Percentiles rank a stretch among this genome's conserved stretches.
These are phyloP conservation scores for Crotalus horridus DNA, from an alignment of 2,113 vertebrate genomes.

Conservation along the genomic window DNA sequence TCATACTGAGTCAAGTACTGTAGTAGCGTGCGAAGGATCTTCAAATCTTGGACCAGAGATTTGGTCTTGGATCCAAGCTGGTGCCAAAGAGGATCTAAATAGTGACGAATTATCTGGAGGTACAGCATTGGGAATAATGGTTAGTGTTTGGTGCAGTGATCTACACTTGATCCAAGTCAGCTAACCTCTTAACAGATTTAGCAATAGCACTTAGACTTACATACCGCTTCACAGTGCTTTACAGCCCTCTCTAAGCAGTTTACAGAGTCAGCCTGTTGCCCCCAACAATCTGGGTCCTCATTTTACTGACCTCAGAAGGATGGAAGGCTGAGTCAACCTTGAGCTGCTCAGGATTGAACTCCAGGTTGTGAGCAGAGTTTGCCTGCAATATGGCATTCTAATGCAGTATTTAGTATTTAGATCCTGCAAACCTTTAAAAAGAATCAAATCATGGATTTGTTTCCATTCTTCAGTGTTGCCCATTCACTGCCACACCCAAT, in stretches of 20 bases:
- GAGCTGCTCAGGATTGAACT: neutral
- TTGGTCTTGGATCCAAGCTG: slow-evolving; percentile 94
- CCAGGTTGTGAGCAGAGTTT: neutral
- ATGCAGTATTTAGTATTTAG: neutral
- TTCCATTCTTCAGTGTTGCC: neutral
- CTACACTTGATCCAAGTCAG: neutral
- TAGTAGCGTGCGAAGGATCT: slow-evolving; percentile 85
- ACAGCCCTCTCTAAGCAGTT: no score
- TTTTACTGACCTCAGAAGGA: no score
- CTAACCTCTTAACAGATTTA: neutral
- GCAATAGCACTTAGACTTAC: neutral
- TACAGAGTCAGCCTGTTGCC: no score
- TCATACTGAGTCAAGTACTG: slow-evolving; percentile 97
- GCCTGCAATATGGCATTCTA: neutral
- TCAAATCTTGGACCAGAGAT: slow-evolving; percentile 92
- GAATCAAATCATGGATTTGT: neutral
- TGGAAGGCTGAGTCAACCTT: neutral
- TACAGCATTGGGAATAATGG: slow-evolving; percentile 28
- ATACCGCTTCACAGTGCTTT: neutral
- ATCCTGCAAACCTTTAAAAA: neutral
- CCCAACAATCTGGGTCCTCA: no score
- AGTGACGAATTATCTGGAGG: slow-evolving; percentile 89
- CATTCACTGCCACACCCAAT: neutral
- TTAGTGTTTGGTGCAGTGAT: neutral
- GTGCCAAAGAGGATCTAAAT: slow-evolving; percentile 96